A percentile compares a stretch with the other conserved stretches of the same genome.
Conservation (phyloP, 2,888 invertebrate genomes). For the Archips crataeganus region DNA sequence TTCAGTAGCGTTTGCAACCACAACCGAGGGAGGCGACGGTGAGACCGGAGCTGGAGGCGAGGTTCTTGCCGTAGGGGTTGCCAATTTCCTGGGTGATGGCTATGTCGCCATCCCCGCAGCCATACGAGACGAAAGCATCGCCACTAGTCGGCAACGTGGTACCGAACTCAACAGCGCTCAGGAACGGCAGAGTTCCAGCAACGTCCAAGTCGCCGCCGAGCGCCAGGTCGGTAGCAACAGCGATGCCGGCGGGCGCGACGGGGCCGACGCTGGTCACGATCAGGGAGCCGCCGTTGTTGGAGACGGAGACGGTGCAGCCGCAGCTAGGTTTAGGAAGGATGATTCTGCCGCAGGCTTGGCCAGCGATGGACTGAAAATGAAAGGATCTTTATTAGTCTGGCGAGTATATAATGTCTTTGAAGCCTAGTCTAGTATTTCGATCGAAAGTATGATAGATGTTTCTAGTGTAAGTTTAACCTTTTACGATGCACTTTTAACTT, state of each 20-base stretch:
- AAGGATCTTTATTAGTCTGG: background rate
- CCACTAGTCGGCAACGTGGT: constrained; percentile 23
- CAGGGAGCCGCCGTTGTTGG: constrained; percentile 3
- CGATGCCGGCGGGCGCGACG: constrained; percentile 46
- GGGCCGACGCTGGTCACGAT: constrained; percentile 48
- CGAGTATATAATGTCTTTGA: too few relatives aligned
- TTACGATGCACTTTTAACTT: too few relatives aligned
- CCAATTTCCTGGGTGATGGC: constrained; percentile 29
- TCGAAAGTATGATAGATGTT: too few relatives aligned
- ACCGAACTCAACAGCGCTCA: constrained; percentile 1
- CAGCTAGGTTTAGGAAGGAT: constrained; percentile 39
- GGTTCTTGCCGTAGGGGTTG: constrained; percentile 22
- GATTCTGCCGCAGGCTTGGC: constrained; percentile 48
- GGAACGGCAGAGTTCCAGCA: constrained; percentile 20
- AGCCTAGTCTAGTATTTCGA: too few relatives aligned
- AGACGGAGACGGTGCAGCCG: constrained; percentile 7
- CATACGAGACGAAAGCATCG: constrained; percentile 12
- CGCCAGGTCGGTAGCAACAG: constrained; percentile 46
- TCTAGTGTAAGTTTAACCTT: too few relatives aligned
- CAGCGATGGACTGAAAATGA: constrained; percentile 16
- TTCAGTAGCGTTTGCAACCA: background rate
- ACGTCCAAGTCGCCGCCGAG: background rate
- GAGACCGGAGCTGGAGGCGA: background rate
- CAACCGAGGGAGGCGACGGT: background rate
- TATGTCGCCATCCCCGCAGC: constrained; percentile 29